Conservation (phyloP, 1,140 invertebrate species). For the Condylostylus longicornis region DNA sequence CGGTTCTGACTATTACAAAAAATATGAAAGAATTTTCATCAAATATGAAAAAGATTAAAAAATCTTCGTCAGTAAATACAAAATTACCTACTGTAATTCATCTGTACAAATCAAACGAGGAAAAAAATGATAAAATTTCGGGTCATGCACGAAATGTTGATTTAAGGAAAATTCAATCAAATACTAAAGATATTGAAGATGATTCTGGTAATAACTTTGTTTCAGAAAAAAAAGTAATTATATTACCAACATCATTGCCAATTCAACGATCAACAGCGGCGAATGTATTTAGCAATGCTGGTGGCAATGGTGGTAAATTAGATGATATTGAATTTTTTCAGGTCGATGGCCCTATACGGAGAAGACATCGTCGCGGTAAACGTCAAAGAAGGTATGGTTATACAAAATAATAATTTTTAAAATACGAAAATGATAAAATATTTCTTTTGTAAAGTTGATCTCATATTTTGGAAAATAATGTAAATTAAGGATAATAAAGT, state of each 20-base stretch:
- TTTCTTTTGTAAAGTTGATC: too few species aligned
- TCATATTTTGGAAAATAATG: too few species aligned
- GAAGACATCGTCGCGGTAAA: slow-evolving; percentile 26
- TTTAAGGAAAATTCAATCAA: slow-evolving; percentile 29
- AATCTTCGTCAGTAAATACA: too few species aligned
- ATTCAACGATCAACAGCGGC: slow-evolving; percentile 25
- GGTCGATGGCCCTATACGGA: slow-evolving; percentile 16
- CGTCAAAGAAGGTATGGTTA: too few species aligned
- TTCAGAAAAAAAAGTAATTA: slow-evolving; percentile 15
- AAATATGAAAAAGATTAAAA: too few species aligned
- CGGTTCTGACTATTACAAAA: too few species aligned
- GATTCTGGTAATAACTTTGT: slow-evolving; percentile 31
- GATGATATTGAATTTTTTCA: slow-evolving; percentile 28
- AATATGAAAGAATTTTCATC: too few species aligned
- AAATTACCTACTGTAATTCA: slow-evolving; percentile 3
- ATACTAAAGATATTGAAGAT: slow-evolving; percentile 30
- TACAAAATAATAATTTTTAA: too few species aligned
- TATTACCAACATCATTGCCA: slow-evolving; percentile 25
- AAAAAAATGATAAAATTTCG: slow-evolving; percentile 5
- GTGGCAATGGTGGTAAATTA: slow-evolving; percentile 26
- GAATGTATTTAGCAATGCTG: slow-evolving; percentile 30
- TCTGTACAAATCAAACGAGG: slow-evolving; percentile 16
- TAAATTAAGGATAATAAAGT: too few species aligned
- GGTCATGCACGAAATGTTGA: slow-evolving; percentile 31
- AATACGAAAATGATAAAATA: too few species aligned